These are phyloP conservation scores for Nothura maculosa DNA, from an alignment of 2,797 vertebrate species.

Conservation along the genomic window DNA sequence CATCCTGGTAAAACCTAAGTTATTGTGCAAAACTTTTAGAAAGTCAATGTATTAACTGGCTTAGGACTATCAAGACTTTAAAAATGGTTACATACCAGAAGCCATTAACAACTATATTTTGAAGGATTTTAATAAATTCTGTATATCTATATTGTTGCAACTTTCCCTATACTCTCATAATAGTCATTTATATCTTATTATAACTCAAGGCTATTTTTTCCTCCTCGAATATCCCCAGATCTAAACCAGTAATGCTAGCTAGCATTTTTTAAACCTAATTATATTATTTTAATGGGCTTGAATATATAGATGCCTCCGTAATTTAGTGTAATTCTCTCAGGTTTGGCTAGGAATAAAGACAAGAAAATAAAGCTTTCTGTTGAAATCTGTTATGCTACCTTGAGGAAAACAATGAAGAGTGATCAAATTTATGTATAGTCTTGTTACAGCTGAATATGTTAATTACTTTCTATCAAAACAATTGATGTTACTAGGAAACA, in stretches of 20 bases:
- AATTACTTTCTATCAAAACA: constrained; percentile 74
- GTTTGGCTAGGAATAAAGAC: constrained; percentile 12
- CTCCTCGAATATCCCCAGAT: not conserved
- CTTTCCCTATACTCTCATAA: constrained; percentile 2
- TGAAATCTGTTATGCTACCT: constrained; percentile 6
- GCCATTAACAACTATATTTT: not conserved
- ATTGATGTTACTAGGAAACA: constrained; percentile 68
- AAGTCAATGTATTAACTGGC: not conserved
- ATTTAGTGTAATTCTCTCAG: not conserved
- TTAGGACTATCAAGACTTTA: not conserved
- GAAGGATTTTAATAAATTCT: not conserved
- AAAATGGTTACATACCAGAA: not conserved
- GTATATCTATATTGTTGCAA: not conserved
- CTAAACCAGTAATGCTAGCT: not conserved
- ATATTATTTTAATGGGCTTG: constrained; percentile 17
- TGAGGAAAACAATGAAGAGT: constrained; percentile 30
- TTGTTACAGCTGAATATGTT: constrained; percentile 67
- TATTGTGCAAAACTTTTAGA: not conserved
- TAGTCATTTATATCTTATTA: not conserved
- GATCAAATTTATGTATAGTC: constrained; percentile 54
- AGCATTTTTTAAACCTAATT: constrained; percentile 9
- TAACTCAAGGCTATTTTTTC: constrained; percentile 10
- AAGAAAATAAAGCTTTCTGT: constrained; percentile 16
- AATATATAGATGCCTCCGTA: constrained; percentile 8
- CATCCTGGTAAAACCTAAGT: not conserved